Percentiles rank a stretch among this genome's conserved stretches.
Evolutionary conservation across 2,113 vertebrate genomes (phyloP).

Genomic region (Neodontobutis hainanensis): DNA sequence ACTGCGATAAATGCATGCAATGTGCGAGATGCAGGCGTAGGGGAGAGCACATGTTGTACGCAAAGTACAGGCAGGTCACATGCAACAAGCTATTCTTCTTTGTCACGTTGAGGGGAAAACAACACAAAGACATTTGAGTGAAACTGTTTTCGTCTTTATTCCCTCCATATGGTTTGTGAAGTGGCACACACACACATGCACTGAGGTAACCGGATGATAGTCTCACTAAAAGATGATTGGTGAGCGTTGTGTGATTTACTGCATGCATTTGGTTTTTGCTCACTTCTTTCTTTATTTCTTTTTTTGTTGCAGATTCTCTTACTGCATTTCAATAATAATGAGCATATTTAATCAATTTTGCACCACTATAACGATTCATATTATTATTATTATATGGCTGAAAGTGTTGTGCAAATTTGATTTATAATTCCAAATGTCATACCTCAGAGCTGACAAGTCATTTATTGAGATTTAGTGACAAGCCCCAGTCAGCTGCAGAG

Average conservation of each 20-base stretch:
- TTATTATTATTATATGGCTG: constrained; percentile 47
- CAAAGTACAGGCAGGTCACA: constrained; percentile 6
- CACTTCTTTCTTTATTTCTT: background rate
- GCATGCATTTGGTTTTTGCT: constrained; percentile 32
- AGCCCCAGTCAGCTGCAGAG: constrained; percentile 51
- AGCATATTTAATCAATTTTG: constrained; percentile 59
- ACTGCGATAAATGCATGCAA: constrained; percentile 22
- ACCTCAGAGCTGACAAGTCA: constrained; percentile 54
- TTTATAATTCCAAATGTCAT: constrained; percentile 58
- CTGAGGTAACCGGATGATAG: constrained; percentile 67
- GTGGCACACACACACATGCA: constrained; percentile 58
- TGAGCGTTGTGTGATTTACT: constrained; percentile 58
- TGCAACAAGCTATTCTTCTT: background rate
- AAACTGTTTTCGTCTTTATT: constrained; percentile 68
- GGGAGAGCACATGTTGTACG: constrained; percentile 6
- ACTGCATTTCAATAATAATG: constrained; percentile 49
- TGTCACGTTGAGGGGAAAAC: constrained; percentile 4
- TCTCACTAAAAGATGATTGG: constrained; percentile 63
- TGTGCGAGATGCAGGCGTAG: constrained; percentile 20
- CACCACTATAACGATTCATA: constrained; percentile 33
- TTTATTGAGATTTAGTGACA: constrained; percentile 59
- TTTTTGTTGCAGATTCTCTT: constrained; percentile 29
- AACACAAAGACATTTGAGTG: constrained; percentile 33
- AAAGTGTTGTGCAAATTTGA: constrained; percentile 65
- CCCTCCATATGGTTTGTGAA: constrained; percentile 70